Base-by-base conservation (phyloP, 2,888 invertebrate genomes). In the Archips crataeganus region DNA sequence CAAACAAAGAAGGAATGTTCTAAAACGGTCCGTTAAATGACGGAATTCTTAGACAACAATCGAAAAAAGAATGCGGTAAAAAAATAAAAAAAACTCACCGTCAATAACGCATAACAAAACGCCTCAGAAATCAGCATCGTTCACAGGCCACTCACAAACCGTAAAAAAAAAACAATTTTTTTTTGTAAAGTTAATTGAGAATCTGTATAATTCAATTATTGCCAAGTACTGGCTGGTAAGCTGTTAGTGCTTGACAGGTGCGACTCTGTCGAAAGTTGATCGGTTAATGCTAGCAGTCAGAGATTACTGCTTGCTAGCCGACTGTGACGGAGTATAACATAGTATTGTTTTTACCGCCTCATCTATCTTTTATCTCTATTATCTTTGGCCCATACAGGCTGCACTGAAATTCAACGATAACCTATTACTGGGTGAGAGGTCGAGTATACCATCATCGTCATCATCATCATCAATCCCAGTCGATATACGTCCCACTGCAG, bases 81-180 rank as follows among this genome's bases (percentile, higher is more conserved):
- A 72, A 74, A 71, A 3, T 70, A 74, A 51, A 62, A 70, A 70
- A 57, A 63, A 88, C 92, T 90, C 73, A 93, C 93, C 87, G 80
- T 85, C 74, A 93, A 83, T 76, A 92, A 71, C 45, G 84, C 80
- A 81, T 81, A 91, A 83, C 86, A 88, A 73, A 88, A 78, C 34
- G 82, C 75, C 75, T 87, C 84, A 51, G 79, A 71, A 3, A 89
- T 79, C 85, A 85, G 85, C 93, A 93, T 93, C 76, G 79, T 68
- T 68, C 73, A 73, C 73, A 42, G 3, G 49, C 39, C 68, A 49
- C n/a, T 87, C 82, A 84, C 83, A 79, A 77, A 74, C 72, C 71
- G n/a, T 42, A 51, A 42, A 36, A 61, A 65, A 49, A 69, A 71
- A 60, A 32, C 11, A 32, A 70, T 10, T 13, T 13, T 45, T 45